Evolutionary conservation across 2,888 invertebrate genomes (phyloP).

Genomic region (Agrotis exclamationis): DNA sequence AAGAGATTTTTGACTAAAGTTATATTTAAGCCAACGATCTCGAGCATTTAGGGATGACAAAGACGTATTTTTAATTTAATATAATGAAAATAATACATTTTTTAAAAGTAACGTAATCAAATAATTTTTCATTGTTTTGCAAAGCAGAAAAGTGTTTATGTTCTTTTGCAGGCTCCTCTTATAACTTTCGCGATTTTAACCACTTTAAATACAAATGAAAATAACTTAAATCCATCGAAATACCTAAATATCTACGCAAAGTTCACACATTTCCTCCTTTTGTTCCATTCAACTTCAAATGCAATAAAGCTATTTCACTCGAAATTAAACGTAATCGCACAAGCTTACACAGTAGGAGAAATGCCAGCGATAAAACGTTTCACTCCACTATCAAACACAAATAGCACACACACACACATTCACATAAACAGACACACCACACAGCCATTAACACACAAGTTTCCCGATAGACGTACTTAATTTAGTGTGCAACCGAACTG

Average conservation of each 20-base stretch:
- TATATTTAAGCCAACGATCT: too few species aligned
- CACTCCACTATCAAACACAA: conserved; percentile 33
- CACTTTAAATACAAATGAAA: neutral
- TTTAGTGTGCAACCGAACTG: conserved; percentile 43
- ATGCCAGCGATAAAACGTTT: conserved; percentile 43
- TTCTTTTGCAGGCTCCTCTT: too few species aligned
- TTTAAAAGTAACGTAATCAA: too few species aligned
- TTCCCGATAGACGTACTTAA: conserved; percentile 52
- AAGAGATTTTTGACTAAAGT: neutral
- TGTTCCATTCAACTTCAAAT: conserved; percentile 26
- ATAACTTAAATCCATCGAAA: neutral
- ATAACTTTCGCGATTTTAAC: too few species aligned
- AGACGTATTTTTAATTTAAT: too few species aligned
- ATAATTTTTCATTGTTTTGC: too few species aligned
- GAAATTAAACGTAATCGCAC: conserved; percentile 29
- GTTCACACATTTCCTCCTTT: too few species aligned
- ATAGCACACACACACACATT: conserved; percentile 12
- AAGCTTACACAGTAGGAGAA: conserved; percentile 24
- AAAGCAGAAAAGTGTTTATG: too few species aligned
- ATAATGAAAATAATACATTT: too few species aligned
- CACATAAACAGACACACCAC: conserved; percentile 2
- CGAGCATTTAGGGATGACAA: too few species aligned
- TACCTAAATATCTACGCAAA: neutral
- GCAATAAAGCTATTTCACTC: conserved; percentile 23
- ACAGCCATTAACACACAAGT: conserved; percentile 9